phyloP scores from a whole-genome alignment of 37 sponge, comb jelly and placozoan genomes.

The Dysidea cf. avara region DNA sequence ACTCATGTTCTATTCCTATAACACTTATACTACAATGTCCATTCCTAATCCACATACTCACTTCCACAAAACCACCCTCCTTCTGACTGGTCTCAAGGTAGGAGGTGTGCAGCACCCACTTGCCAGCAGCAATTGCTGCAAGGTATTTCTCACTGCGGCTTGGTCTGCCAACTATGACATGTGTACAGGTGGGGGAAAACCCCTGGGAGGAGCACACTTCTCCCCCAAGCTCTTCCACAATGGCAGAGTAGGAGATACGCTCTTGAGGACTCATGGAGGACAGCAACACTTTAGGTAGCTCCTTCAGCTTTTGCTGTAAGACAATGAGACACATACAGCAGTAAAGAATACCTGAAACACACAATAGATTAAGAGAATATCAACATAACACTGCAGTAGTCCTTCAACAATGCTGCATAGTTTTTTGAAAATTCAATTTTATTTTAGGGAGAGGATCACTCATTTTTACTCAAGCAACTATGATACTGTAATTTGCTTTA shows the following conservation, averaged over 20 bases:
- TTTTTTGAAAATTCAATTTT: too few relatives aligned
- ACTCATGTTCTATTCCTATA: not conserved
- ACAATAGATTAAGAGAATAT: too few relatives aligned
- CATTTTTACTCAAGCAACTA: too few relatives aligned
- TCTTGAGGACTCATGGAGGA: too few relatives aligned
- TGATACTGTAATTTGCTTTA: too few relatives aligned
- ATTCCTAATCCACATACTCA: constrained; percentile 16
- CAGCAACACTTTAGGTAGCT: too few relatives aligned
- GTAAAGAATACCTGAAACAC: too few relatives aligned
- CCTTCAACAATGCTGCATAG: too few relatives aligned
- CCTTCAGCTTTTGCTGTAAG: too few relatives aligned
- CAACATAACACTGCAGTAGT: too few relatives aligned
- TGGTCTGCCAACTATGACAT: constrained; percentile 68
- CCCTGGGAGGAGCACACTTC: constrained; percentile 50
- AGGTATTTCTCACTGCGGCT: constrained; percentile 86
- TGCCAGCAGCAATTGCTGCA: constrained; percentile 84
- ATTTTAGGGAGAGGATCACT: too few relatives aligned
- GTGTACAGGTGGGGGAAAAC: constrained; percentile 70
- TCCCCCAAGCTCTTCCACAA: constrained; percentile 73
- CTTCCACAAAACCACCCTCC: constrained; percentile 64
- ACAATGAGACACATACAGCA: too few relatives aligned
- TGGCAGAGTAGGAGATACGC: constrained; percentile 62
- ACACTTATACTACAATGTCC: not conserved
- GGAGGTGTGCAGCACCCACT: constrained; percentile 83
- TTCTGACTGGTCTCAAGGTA: constrained; percentile 70